Evolutionary conservation across 2,888 invertebrate species (phyloP), one percentile per base, ranked within the genome.

Genomic region (Neoscelio sp.): DNA sequence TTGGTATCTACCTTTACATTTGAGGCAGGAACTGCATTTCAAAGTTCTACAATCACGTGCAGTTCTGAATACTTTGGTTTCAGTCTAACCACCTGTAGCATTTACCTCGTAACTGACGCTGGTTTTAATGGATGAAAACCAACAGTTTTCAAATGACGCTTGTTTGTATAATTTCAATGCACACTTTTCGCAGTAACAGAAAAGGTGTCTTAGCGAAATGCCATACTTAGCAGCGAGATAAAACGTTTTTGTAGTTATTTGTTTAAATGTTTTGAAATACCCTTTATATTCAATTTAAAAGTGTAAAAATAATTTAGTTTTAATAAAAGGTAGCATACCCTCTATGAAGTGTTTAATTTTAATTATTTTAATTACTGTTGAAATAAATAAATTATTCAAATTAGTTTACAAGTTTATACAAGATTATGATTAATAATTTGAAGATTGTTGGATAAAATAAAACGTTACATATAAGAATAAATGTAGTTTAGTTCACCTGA

Each of bases 401-500:
- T n/a, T n/a, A n/a, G n/a, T n/a, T n/a, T n/a, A n/a, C n/a, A n/a
- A n/a, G n/a, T n/a, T n/a, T n/a, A n/a, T n/a, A n/a, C n/a, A n/a
- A n/a, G n/a, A n/a, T n/a, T n/a, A n/a, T n/a, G n/a, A n/a, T n/a
- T n/a, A n/a, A n/a, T n/a, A n/a, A n/a, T n/a, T n/a, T n/a, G n/a
- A n/a, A n/a, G n/a, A n/a, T n/a, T n/a, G n/a, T n/a, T n/a, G n/a
- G n/a, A n/a, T n/a, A n/a, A n/a, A n/a, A n/a, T n/a, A n/a, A n/a
- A n/a, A n/a, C n/a, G n/a, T n/a, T n/a, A n/a, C n/a, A n/a, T n/a
- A n/a, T n/a, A n/a, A n/a, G n/a, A 12, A 38, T 12, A 38, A 8
- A 10, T 10, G 46, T 7, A 50, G 33, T 20, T 20, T 3, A 8
- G 30, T 46, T 91, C 92, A 97, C 97, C 97, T 93, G 97, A 96